Evolutionary conservation across 2,797 vertebrate species (phyloP), one percentile per base, ranked within the genome.

Genomic region (Scarus forsteni): DNA sequence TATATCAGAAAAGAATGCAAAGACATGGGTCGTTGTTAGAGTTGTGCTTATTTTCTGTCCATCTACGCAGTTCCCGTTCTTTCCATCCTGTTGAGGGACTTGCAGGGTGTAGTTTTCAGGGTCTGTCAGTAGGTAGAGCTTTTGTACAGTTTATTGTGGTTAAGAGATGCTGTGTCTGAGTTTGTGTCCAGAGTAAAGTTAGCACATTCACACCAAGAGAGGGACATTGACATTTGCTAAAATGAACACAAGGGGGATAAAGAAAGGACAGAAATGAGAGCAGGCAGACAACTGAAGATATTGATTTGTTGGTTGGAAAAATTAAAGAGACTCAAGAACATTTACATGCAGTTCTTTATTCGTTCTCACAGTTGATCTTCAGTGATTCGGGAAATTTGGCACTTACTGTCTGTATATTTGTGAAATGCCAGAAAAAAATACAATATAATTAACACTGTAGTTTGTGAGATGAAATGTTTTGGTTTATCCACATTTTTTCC

Each of bases 221-320:
- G 27, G 27, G 27, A 27, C 27, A 48, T 73, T 48, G 66, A 35
- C 27, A 4, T 18, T 48, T 1, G 39, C 75, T 19, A 57, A 9
- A 48, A 44, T 1, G 52, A 50, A 60, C 39, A 81, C 48, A 44
- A n/a, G 42, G 43, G 7, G 5, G 35, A 36, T 1, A 52, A 18
- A 79, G 59, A 58, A 0, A 12, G 64, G 13, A 75, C 42, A 66
- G 6, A 5, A 16, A 67, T 43, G 77, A 73, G 45, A 86, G 81
- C 86, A 89, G 87, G 84, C 73, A 80, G 79, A 78, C 10, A 0
- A 10, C 7, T 40, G 35, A 67, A 9, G 11, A 16, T 45, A 27
- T 18, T 11, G 15, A 7, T 4, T 45, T 45, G 15, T 45, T 16
- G 7, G 45, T 16, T 16, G 15, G 8, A 8, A 19, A 6, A 27